Evolutionary conservation across 2,888 invertebrate species (phyloP).

Genomic region (Caenorhabditis doughertyi): DNA sequence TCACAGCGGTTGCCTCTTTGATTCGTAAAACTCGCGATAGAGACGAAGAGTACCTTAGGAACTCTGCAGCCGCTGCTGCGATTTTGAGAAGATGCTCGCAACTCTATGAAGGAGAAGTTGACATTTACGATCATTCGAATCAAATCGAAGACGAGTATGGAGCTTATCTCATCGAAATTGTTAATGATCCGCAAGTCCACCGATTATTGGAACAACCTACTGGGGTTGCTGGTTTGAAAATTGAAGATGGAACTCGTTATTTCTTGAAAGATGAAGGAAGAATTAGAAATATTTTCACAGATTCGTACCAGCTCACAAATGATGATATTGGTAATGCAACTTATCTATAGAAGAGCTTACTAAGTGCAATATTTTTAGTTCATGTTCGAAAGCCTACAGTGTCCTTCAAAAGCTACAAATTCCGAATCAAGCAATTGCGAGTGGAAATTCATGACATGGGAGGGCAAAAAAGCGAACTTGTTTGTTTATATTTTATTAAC

Average conservation of each 20-base stretch:
- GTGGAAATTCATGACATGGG: slow-evolving; percentile 80
- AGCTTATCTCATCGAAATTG: slow-evolving; percentile 49
- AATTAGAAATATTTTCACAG: slow-evolving; percentile 66
- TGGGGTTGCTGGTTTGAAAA: slow-evolving; percentile 49
- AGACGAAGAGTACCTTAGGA: slow-evolving; percentile 28
- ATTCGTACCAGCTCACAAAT: slow-evolving; percentile 70
- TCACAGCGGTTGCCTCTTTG: slow-evolving; percentile 50
- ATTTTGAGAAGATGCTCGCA: slow-evolving; percentile 50
- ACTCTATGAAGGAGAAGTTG: slow-evolving; percentile 55
- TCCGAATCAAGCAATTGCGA: slow-evolving; percentile 72
- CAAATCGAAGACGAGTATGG: slow-evolving; percentile 56
- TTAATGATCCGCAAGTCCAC: slow-evolving; percentile 49
- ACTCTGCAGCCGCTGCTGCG: slow-evolving; percentile 26
- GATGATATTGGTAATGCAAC: slow-evolving; percentile 70
- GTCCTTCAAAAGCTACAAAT: slow-evolving; percentile 78
- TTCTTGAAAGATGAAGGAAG: slow-evolving; percentile 66
- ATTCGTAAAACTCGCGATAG: slow-evolving; percentile 58
- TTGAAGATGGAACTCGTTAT: slow-evolving; percentile 73
- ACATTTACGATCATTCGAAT: slow-evolving; percentile 64
- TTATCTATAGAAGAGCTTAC: neutral
- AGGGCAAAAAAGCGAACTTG: slow-evolving; percentile 77
- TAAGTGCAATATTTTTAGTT: slow-evolving; percentile 58
- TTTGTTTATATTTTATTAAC: slow-evolving; percentile 22
- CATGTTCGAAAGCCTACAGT: slow-evolving; percentile 78
- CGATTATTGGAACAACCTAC: slow-evolving; percentile 48